Base-by-base conservation (phyloP, 2,113 vertebrate genomes). In the Sclerurus mexicanus region DNA sequence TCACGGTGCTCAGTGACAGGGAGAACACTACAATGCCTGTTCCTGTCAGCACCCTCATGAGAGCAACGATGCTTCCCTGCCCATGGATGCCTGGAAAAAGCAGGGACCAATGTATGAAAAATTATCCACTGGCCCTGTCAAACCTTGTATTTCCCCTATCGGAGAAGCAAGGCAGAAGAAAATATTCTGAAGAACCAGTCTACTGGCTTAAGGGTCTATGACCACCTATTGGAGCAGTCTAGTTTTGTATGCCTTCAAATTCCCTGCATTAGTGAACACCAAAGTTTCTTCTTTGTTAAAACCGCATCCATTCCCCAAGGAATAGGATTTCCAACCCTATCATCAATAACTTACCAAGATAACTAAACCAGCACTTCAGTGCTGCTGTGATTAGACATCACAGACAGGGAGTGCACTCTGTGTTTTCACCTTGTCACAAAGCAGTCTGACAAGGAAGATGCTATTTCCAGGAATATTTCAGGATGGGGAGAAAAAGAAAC, bases 51-150 rank as follows among this genome's bases (percentile, higher is more conserved):
- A 68, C 3, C 27, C 31, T 55, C 39, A 10, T 0, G 13, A 71
- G 2, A 31, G 19, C 35, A 50, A 6, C 1, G 2, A 62, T 35
- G 37, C 18, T 52, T 31, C 42, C 42, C 21, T 44, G 56, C 27
- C 30, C 47, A 40, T 39, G 20, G 14, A 42, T 27, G 6, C 20
- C 58, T 47, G 33, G 49, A 79, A 58, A 81, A 76, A 78, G 25
- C 1, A 74, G 24, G 22, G 49, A 91, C 7, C 9, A 15, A 1
- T 0, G 5, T 4, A 47, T 0, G 2, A 84, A 49, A 94, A 86
- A 46, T 1, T 16, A 84, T 81, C 31, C 42, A 44, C 8, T 42
- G 35, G 6, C 20, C 39, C 33, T 39, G 47, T 28, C 55, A 53
- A 58, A 40, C 35, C 17, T 42, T 44, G 4, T 12, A 17, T 6